Base-by-base conservation (phyloP, 2,113 vertebrate genomes). In the Myrmecobius fasciatus region DNA sequence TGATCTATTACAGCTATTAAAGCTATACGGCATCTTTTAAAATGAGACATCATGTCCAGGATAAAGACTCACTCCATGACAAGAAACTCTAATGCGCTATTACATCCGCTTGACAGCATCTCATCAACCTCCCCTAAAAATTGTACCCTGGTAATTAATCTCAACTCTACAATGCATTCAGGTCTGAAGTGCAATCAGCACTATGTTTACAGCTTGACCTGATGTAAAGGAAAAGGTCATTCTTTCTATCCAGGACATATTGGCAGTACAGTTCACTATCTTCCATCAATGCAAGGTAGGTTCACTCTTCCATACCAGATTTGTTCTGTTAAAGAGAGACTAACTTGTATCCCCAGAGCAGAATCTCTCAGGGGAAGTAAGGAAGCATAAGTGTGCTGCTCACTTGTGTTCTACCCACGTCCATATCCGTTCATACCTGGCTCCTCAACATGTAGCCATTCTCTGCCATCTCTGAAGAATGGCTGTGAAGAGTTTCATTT, bases 41-140 rank as follows among this genome's bases (percentile, higher is more conserved):
- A 83, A 43, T 0, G n/a, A 83, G n/a, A 83, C 67, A 83, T 83
- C n/a, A 83, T 83, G 67, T n/a, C 67, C 67, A 83, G 67, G 67
- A 83, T 43, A 43, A 83, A 83, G 67, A 83, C n/a, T 83, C n/a
- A 83, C 36, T 83, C n/a, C 36, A 83, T 43, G 67, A 83, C n/a
- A 20, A 83, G 67, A n/a, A 83, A 83, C 67, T 83, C 67, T 83
- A 83, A 83, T 83, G n/a, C 22, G n/a, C 67, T 43, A 83, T 83
- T 83, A 83, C 67, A 83, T n/a, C 20, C 43, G 67, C 67, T 83
- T 83, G 67, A 83, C 67, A 83, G 67, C 43, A 43, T 83, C 67
- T 83, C 67, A 83, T 83, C 67, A 83, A 83, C 36, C 67, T 83
- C 67, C 67, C 67, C 67, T 83, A 83, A 83, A 83, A 83, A 83